These are phyloP conservation scores for Lepidochrysops patricia DNA, from an alignment of 2,888 invertebrate genomes.

Conservation along the genomic window DNA sequence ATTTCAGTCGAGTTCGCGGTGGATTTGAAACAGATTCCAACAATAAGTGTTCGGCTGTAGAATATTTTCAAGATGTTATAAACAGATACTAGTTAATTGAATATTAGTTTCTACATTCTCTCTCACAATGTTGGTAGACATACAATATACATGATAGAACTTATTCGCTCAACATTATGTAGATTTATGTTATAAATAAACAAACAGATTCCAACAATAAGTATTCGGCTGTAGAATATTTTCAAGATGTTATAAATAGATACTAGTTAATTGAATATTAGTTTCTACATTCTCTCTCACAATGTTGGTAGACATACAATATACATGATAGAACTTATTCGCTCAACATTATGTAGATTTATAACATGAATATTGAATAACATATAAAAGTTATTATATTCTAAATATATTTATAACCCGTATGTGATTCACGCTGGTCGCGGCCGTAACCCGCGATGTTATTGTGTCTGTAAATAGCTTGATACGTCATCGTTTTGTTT, in stretches of 20 bases:
- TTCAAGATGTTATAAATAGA: too few species aligned
- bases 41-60: neutral
- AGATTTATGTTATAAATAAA: neutral
- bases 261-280: too few species aligned
- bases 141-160: too few species aligned
- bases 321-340: too few species aligned
- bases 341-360: neutral
- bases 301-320: too few species aligned
- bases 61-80: constrained; percentile 1
- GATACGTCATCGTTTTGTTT: constrained; percentile 11
- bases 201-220: constrained; percentile 3
- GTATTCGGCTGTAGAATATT: neutral
- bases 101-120: too few species aligned
- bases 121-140: too few species aligned
- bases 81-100: too few species aligned
- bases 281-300: too few species aligned
- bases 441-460: neutral
- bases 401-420: constrained; percentile 1
- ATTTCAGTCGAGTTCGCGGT: constrained; percentile 8
- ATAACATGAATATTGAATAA: neutral
- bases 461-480: constrained; percentile 5
- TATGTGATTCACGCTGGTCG: neutral
- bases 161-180: too few species aligned
- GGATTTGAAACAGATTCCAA: constrained; percentile 8
- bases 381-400: neutral